Conservation (phyloP, 2,113 vertebrate species). For the Leptocoma aspasia region DNA sequence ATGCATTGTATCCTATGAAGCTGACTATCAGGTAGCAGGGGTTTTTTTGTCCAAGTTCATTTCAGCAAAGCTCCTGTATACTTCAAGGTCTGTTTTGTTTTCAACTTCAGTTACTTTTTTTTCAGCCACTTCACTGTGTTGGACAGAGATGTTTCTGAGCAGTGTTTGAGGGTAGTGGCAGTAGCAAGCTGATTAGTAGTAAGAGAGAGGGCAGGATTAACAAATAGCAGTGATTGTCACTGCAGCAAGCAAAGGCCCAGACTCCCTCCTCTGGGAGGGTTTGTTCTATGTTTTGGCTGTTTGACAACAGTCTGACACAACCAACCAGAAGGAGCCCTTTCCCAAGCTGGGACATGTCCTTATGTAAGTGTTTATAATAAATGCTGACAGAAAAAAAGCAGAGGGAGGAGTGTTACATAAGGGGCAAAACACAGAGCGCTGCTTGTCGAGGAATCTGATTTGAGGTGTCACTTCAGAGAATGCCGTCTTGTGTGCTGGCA, state of each 20-base stretch:
- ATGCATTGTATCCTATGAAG: background rate
- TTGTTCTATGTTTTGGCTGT: conserved; percentile 37
- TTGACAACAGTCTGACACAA: conserved; percentile 51
- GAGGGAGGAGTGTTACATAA: conserved; percentile 53
- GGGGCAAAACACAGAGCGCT: conserved; percentile 3
- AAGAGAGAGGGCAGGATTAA: background rate
- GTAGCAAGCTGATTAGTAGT: background rate
- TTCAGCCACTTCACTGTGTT: background rate
- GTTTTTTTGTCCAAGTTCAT: background rate
- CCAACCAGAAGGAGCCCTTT: conserved; percentile 47
- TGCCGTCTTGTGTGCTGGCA: conserved; percentile 1
- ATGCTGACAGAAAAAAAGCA: background rate
- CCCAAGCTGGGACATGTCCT: conserved; percentile 57
- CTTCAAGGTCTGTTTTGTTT: background rate
- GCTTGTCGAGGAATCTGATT: conserved; percentile 40
- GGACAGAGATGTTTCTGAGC: background rate
- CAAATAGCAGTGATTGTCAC: background rate
- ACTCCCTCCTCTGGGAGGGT: conserved; percentile 39
- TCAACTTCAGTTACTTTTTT: background rate
- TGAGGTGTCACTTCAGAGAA: background rate
- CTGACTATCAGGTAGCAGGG: background rate
- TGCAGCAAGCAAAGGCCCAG: background rate
- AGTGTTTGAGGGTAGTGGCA: background rate
- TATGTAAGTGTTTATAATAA: conserved; percentile 63
- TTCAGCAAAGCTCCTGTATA: background rate